Evolutionary conservation across 2,888 invertebrate species (phyloP).

Genomic region (Caenorhabditis plicata): DNA sequence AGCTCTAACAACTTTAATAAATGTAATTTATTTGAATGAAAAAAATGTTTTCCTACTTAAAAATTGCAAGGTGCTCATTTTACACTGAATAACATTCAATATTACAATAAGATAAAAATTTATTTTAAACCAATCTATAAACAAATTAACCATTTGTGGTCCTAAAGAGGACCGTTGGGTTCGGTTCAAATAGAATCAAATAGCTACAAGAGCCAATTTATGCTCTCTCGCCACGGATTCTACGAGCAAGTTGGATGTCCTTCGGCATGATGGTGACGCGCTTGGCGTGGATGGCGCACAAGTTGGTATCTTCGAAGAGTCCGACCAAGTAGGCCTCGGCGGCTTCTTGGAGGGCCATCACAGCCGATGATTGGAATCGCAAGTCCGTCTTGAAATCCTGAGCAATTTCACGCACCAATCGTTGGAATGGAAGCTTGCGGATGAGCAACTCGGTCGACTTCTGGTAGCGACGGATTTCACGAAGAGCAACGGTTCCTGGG

Average conservation of each 20-base stretch:
- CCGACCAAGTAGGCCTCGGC: constrained; percentile 87
- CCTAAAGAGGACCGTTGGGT: too few species aligned
- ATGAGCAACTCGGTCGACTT: constrained; percentile 79
- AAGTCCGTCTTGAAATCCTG: constrained; percentile 39
- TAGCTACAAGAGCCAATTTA: too few species aligned
- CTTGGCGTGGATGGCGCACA: constrained; percentile 96
- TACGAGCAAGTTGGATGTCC: constrained; percentile 73
- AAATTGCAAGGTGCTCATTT: too few species aligned
- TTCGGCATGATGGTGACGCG: constrained; percentile 98
- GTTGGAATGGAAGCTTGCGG: constrained; percentile 36
- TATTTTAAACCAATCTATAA: too few species aligned
- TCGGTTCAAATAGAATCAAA: too few species aligned
- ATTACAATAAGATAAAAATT: too few species aligned
- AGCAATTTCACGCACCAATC: constrained; percentile 32
- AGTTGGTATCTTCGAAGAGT: constrained; percentile 93
- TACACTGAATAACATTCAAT: too few species aligned
- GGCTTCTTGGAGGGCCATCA: constrained; percentile 82
- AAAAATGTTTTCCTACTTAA: too few species aligned
- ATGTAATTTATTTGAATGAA: too few species aligned
- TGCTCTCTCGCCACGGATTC: constrained; percentile 73
- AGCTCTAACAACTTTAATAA: too few species aligned
- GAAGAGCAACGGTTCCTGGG: constrained; percentile 91
- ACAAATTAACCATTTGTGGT: too few species aligned
- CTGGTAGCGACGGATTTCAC: constrained; percentile 94
- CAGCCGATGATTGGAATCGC: constrained; percentile 86